A percentile compares a stretch with the other conserved stretches of the same genome.
These are phyloP conservation scores for Pangasianodon hypophthalmus DNA, from an alignment of 2,113 vertebrate genomes.

Conservation along the genomic window DNA sequence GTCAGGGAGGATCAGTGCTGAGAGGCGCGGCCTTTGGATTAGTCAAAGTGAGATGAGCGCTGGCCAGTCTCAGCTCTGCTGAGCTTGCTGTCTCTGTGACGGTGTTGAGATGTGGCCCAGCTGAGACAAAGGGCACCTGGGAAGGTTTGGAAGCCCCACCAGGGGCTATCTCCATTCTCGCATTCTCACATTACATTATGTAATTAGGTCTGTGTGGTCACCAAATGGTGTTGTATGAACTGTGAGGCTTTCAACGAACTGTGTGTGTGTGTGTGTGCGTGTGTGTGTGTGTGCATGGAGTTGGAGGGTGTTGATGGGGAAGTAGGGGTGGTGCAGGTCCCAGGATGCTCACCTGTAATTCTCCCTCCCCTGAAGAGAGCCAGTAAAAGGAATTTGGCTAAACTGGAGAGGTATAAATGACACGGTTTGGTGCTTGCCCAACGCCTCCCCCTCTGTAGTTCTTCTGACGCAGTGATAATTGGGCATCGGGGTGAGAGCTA, in stretches of 20 bases:
- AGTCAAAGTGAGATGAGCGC: conserved; percentile 49
- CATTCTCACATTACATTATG: conserved; percentile 75
- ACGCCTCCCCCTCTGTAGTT: conserved; percentile 55
- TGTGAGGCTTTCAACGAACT: conserved; percentile 15
- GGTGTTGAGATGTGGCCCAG: conserved; percentile 33
- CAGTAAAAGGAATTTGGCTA: conserved; percentile 39
- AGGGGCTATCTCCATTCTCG: conserved; percentile 68
- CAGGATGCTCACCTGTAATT: conserved; percentile 52
- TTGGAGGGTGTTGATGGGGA: conserved; percentile 55
- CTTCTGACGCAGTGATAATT: conserved; percentile 71
- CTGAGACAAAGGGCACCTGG: conserved; percentile 61
- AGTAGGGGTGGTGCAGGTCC: conserved; percentile 48
- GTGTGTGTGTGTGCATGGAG: neutral
- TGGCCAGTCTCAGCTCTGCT: conserved; percentile 46
- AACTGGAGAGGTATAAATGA: conserved; percentile 44
- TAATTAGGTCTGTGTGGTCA: conserved; percentile 70
- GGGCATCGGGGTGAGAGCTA: conserved; percentile 71
- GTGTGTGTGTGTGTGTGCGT: neutral
- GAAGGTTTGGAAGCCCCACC: conserved; percentile 56
- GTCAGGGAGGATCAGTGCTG: neutral
- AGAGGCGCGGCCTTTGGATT: conserved; percentile 57
- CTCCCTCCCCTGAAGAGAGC: conserved; percentile 34
- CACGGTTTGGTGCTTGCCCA: conserved; percentile 15
- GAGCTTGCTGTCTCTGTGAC: conserved; percentile 37
- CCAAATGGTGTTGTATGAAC: conserved; percentile 67